Evolutionary conservation across 1,140 invertebrate species (phyloP), one percentile per base, ranked within the genome.

Genomic region (Akabosia matsudoensis): DNA sequence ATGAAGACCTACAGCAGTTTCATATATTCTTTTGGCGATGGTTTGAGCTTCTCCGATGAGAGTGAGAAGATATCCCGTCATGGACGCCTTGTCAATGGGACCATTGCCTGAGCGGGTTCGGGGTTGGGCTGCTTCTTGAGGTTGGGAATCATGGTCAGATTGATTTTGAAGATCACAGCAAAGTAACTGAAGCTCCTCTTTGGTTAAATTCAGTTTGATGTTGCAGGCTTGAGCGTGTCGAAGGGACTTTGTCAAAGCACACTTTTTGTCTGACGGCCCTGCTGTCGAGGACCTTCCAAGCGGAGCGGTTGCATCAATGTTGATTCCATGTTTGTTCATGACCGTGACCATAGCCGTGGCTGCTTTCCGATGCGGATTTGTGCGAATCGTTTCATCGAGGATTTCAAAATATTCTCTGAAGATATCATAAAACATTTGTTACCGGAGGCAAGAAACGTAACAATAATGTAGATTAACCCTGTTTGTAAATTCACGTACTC

Each of bases 1-100:
- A 30, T 79, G 75, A 0, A 79, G 51, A 16, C 78, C 75, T 28
- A 79, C 52, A n/a, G 78, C 75, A 18, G 75, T 51, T 18, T 73
- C 64, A 30, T 79, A 74, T 4, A 79, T 26, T 22, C 70, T 72
- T 56, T 77, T 72, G 0, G 78, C 72, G 0, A 75, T 71, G 3
- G 51, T 64, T n/a, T 72, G 72, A 13, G 75, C 75, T 45, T 76
- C 70, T 2, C 70, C 26, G 45, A 72, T 51, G 13, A 72, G n/a
- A 51, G 33, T 45, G 1, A 72, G 3, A 18, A 72, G 28, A 45
- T 72, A 22, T 4, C 70, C 70, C 10, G 26, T 31, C 61, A 67
- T 30, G 45, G n/a, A 10, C 45, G 45, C 45, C 45, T 51, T 51
- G 10, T n/a, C 45, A 51, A 51, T n/a, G 10, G 45, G n/a, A n/a